Base-by-base conservation (phyloP, 1,140 invertebrate species). In the Macrobrachium rosenbergii region DNA sequence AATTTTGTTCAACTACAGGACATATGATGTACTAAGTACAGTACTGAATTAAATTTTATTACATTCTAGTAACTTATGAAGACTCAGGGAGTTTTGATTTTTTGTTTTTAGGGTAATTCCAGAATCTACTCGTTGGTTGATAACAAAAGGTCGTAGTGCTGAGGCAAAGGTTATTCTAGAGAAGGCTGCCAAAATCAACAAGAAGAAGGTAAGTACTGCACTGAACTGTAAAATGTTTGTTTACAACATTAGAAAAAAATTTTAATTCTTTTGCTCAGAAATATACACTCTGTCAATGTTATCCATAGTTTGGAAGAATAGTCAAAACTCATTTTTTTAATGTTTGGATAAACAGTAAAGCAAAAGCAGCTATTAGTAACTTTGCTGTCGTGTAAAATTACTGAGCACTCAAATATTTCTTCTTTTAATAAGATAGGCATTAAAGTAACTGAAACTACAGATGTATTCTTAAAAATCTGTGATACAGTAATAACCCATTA, bases 161-260 rank as follows among this genome's bases (percentile, higher is more conserved):
- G 89, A 90, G 72, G 90, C 90, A 0, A 90, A 91, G 69, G 83
- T 87, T 5, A 82, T 92, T 21, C 86, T 93, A 12, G 76, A 89
- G 75, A 89, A 89, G 60, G 64, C 80, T 37, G 83, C 85, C 28
- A 75, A 81, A 21, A 64, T 69, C 79, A 88, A 89, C 37, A 64
- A 85, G 14, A 80, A 88, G 60, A 23, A 83, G 82, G 88, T 83
- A 21, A 28, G 77, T 21, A 52, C 52, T 12, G 12, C 6, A 10
- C n/a, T n/a, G 52, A 0, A 52, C 52, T 52, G 0, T 52, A 12
- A 37, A 52, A 10, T 76, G 16, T 17, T 58, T 45, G 17, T 16
- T 16, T 0, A 19, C 2, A 75, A 7, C 16, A 37, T 5, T 52
- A 83, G 19, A 62, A 16, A 62, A 67, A 37, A 45, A 8, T 43